Conservation (phyloP, 2,888 invertebrate species). For the Villa cingulata region DNA sequence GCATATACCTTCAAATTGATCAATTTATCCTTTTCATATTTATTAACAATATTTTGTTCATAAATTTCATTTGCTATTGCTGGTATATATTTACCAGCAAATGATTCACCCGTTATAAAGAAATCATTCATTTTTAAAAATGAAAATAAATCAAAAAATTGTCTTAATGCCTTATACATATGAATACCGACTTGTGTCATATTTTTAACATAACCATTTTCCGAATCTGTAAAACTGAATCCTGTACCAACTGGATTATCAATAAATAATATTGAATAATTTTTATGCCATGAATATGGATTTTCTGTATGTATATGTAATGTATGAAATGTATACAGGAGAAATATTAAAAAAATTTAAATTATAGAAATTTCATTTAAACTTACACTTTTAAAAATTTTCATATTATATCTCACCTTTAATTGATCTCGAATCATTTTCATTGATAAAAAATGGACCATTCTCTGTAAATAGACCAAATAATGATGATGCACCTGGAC, state of each 20-base stretch:
- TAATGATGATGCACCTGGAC: slow-evolving; percentile 44
- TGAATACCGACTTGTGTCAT: slow-evolving; percentile 49
- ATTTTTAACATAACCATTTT: slow-evolving; percentile 45
- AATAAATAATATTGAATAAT: slow-evolving; percentile 49
- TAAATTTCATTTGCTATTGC: slow-evolving; percentile 28
- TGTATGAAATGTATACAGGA: neutral
- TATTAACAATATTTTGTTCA: slow-evolving; percentile 14
- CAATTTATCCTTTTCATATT: slow-evolving; percentile 24
- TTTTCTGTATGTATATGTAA: slow-evolving; percentile 31
- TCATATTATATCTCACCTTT: slow-evolving; percentile 10
- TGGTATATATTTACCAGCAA: slow-evolving; percentile 47
- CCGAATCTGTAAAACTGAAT: slow-evolving; percentile 49
- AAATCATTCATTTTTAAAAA: slow-evolving; percentile 45
- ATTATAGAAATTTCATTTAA: neutral
- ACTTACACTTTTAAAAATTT: neutral
- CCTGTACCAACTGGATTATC: slow-evolving; percentile 56
- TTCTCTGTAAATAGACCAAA: slow-evolving; percentile 48
- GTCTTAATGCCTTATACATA: slow-evolving; percentile 45
- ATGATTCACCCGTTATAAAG: slow-evolving; percentile 52
- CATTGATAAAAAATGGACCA: slow-evolving; percentile 44
- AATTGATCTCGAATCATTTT: slow-evolving; percentile 27
- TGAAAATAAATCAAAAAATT: slow-evolving; percentile 51
- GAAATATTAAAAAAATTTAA: no score
- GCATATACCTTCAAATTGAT: slow-evolving; percentile 39
- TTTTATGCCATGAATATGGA: slow-evolving; percentile 46